These are phyloP conservation scores for Oreochromis grahami DNA, from an alignment of 2,797 vertebrate species.

Conservation along the genomic window DNA sequence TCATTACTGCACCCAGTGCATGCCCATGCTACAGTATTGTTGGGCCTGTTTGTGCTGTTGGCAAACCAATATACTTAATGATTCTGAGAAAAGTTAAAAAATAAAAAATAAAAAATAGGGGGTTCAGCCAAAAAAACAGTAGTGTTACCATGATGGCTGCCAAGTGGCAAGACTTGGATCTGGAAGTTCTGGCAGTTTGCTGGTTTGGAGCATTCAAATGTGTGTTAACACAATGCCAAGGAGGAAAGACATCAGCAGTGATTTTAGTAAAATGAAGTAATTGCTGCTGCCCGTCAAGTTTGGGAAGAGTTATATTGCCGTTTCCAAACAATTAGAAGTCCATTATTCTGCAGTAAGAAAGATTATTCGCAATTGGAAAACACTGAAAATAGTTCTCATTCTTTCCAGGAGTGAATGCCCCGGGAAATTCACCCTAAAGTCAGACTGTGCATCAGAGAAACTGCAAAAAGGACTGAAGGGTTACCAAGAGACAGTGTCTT, in stretches of 20 bases:
- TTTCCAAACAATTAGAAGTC: not conserved
- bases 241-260: not conserved
- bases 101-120: no score
- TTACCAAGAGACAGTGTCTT: not conserved
- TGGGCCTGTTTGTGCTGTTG: not conserved
- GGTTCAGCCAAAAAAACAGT: not conserved
- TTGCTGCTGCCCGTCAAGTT: not conserved
- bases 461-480: not conserved
- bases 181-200: not conserved
- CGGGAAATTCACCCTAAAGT: not conserved
- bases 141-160: not conserved
- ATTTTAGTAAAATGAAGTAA: not conserved
- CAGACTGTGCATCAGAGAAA: not conserved
- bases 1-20: not conserved
- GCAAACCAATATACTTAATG: not conserved
- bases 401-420: not conserved
- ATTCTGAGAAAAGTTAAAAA: not conserved
- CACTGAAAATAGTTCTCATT: not conserved
- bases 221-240: not conserved
- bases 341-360: not conserved
- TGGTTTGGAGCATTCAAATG: not conserved
- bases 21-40: not conserved
- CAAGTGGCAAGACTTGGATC: not conserved
- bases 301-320: not conserved
- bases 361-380: not conserved